A percentile compares a stretch with the other conserved stretches of the same genome.
phyloP scores from a whole-genome alignment of 2,113 vertebrate species.

The Anarhynchus alexandrinus region DNA sequence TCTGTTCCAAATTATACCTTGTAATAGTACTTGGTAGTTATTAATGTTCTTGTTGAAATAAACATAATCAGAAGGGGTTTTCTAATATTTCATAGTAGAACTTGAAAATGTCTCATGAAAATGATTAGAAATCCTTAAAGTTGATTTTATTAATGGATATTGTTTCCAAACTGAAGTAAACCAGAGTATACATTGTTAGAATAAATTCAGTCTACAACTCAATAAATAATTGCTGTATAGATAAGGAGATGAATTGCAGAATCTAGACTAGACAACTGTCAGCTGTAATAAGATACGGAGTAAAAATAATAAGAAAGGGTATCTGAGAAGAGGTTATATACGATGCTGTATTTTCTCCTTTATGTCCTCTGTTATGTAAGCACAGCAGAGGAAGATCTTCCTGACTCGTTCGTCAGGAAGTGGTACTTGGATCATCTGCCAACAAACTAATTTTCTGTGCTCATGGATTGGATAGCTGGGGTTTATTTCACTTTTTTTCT shows the following conservation, averaged over 20 bases:
- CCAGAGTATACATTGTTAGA: background rate
- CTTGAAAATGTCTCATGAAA: background rate
- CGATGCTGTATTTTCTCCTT: background rate
- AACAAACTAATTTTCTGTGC: background rate
- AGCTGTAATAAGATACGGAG: background rate
- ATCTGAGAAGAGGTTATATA: background rate
- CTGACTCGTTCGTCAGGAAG: background rate
- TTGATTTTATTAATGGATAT: background rate
- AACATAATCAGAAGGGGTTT: background rate
- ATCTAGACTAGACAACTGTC: background rate
- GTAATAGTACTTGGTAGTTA: background rate
- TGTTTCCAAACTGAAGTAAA: background rate
- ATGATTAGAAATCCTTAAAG: background rate
- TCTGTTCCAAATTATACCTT: background rate
- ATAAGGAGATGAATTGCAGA: background rate
- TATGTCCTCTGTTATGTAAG: constrained; percentile 55
- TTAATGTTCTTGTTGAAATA: background rate
- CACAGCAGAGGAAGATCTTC: background rate
- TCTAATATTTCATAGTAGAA: background rate
- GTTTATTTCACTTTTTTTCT: background rate
- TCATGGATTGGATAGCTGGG: background rate
- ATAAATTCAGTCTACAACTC: background rate
- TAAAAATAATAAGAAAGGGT: background rate
- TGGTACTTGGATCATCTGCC: background rate
- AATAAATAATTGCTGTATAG: background rate